A percentile compares a stretch with the other conserved stretches of the same genome.
These are phyloP conservation scores for Pseudomyrmex sp. DNA, from an alignment of 1,140 invertebrate species.

Conservation along the genomic window DNA sequence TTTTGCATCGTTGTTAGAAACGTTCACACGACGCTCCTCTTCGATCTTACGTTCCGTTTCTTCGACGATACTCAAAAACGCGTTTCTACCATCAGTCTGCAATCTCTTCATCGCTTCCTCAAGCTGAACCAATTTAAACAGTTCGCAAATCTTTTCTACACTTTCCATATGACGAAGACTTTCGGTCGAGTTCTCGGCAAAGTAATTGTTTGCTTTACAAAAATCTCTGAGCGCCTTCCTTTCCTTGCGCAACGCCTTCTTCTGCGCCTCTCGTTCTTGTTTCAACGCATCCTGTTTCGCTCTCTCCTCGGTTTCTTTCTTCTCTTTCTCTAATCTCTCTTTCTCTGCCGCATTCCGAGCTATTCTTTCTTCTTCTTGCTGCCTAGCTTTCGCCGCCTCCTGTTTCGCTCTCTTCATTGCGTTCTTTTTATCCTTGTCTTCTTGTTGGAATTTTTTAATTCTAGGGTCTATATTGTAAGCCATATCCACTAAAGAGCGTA, in stretches of 20 bases:
- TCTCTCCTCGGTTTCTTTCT: constrained; percentile 92
- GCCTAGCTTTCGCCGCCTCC: constrained; percentile 93
- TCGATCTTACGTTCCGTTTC: constrained; percentile 91
- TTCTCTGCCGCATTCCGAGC: constrained; percentile 89
- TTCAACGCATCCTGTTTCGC: constrained; percentile 92
- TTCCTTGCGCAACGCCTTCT: constrained; percentile 94
- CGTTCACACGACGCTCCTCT: constrained; percentile 88
- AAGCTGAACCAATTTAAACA: constrained; percentile 89
- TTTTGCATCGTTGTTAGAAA: constrained; percentile 78
- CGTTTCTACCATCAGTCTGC: constrained; percentile 87
- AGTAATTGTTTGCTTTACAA: constrained; percentile 96
- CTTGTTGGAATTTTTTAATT: constrained; percentile 96
- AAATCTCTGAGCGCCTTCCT: constrained; percentile 93
- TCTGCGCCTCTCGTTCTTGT: constrained; percentile 94
- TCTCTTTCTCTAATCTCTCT: constrained; percentile 91
- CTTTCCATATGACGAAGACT: constrained; percentile 94
- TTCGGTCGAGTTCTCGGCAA: constrained; percentile 90
- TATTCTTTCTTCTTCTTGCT: constrained; percentile 92
- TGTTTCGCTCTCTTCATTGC: constrained; percentile 96
- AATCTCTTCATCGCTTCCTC: constrained; percentile 92
- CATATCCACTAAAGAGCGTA: constrained; percentile 95
- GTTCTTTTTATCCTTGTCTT: constrained; percentile 96
- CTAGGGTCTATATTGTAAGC: constrained; percentile 97
- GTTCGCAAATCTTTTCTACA: constrained; percentile 95
- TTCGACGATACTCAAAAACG: constrained; percentile 89